These are phyloP conservation scores for Lethenteron reissneri DNA, from an alignment of 2,113 vertebrate genomes.

Conservation along the genomic window DNA sequence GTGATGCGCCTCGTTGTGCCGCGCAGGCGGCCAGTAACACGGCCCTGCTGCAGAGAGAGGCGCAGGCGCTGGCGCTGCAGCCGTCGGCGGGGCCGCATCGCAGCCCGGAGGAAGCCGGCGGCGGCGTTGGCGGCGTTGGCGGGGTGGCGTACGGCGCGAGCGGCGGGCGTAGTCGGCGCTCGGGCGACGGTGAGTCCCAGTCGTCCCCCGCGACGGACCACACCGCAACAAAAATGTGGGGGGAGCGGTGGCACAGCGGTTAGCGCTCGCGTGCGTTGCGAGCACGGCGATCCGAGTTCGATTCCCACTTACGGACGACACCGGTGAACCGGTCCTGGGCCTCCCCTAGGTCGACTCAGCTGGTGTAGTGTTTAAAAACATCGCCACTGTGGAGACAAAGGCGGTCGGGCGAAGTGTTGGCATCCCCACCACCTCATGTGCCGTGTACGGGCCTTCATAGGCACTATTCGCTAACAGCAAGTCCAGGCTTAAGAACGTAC, in stretches of 20 bases:
- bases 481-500: too few relatives aligned
- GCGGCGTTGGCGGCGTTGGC: not conserved
- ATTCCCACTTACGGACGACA: too few relatives aligned
- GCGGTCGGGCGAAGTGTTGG: too few relatives aligned
- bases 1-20: not conserved
- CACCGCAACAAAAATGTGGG: not conserved
- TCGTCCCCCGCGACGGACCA: not conserved
- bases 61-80: not conserved
- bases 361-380: too few relatives aligned
- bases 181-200: not conserved
- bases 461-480: too few relatives aligned
- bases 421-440: too few relatives aligned
- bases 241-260: not conserved
- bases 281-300: too few relatives aligned
- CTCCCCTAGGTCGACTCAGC: too few relatives aligned
- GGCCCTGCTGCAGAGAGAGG: constrained; percentile 3
- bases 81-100: not conserved
- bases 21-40: not conserved
- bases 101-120: not conserved
- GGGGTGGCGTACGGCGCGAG: not conserved
- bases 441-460: too few relatives aligned
- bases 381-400: too few relatives aligned
- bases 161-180: not conserved
- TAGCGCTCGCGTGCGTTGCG: not conserved
- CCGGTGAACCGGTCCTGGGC: too few relatives aligned